Percentiles rank a stretch among this genome's conserved stretches.
phyloP scores from a whole-genome alignment of 2,797 vertebrate species.

The Tolypeutes matacus region DNA sequence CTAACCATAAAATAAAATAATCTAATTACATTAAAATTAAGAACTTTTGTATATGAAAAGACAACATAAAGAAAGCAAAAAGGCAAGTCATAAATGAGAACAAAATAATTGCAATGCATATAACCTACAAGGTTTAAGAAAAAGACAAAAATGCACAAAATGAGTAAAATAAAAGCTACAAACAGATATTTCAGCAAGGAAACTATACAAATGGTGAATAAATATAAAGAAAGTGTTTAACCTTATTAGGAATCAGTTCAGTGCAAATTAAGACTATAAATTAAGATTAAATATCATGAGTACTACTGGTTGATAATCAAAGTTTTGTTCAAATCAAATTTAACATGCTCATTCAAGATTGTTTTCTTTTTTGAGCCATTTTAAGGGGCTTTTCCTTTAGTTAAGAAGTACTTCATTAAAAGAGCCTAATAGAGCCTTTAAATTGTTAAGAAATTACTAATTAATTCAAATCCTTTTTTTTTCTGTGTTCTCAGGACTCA shows the following conservation, averaged over 20 bases:
- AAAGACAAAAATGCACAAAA: neutral
- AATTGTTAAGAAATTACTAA: no score
- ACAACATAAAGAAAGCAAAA: neutral
- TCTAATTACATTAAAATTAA: neutral
- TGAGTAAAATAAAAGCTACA: neutral
- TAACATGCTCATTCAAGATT: no score
- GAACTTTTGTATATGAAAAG: neutral
- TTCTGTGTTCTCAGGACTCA: no score
- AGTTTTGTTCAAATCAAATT: no score
- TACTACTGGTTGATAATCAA: no score
- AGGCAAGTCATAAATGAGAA: neutral
- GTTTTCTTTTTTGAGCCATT: no score
- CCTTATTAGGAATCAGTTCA: neutral
- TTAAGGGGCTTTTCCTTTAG: no score
- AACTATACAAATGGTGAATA: neutral
- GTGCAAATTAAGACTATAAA: neutral
- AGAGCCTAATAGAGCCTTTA: no score
- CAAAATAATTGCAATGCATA: neutral
- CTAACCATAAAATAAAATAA: neutral
- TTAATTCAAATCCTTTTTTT: no score
- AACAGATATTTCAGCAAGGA: neutral
- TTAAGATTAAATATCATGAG: no score
- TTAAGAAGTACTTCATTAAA: no score
- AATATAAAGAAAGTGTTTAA: neutral
- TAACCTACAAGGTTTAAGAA: neutral